A percentile compares a stretch with the other conserved stretches of the same genome.
Evolutionary conservation across 2,113 vertebrate genomes (phyloP).

Genomic region (Serranochromis macrocephalus): DNA sequence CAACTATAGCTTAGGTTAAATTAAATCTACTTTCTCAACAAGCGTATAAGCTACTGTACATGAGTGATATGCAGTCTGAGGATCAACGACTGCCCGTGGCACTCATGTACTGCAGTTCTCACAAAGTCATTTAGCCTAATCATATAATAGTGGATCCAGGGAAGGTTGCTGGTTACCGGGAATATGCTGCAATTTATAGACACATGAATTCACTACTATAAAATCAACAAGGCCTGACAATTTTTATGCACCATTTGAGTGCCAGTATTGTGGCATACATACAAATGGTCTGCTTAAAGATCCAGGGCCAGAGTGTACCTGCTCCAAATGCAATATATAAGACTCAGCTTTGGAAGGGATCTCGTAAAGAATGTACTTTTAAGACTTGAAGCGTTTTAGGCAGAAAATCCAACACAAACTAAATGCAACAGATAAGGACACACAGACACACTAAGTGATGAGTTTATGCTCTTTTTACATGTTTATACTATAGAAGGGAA

Average conservation of each 20-base stretch:
- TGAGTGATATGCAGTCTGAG: background rate
- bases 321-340: background rate
- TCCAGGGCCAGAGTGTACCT: background rate
- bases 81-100: background rate
- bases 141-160: background rate
- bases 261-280: background rate
- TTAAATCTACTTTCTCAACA: background rate
- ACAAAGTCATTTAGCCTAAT: background rate
- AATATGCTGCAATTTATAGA: background rate
- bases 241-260: background rate
- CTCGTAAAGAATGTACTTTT: background rate
- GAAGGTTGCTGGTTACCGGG: background rate
- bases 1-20: background rate
- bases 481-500: background rate
- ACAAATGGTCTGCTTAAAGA: background rate
- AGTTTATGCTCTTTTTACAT: background rate
- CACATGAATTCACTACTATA: background rate
- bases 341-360: background rate
- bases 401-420: background rate
- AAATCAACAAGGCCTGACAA: conserved; percentile 5
- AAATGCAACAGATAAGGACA: background rate
- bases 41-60: background rate
- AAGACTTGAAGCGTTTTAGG: background rate
- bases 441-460: background rate
- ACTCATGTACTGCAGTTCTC: background rate